phyloP scores from a whole-genome alignment of 2,888 invertebrate genomes.

The Dolomedes plantarius region DNA sequence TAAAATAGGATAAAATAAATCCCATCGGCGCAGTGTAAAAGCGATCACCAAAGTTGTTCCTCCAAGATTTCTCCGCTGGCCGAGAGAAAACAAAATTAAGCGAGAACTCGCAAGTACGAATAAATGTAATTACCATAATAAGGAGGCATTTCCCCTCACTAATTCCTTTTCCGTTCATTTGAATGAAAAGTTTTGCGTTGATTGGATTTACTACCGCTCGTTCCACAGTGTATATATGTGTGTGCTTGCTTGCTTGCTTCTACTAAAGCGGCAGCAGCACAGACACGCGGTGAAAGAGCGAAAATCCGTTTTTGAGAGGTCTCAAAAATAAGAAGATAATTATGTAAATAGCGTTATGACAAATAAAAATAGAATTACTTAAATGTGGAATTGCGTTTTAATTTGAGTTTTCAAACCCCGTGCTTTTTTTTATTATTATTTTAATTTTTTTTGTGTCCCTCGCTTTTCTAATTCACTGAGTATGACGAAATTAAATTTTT shows the following conservation, averaged over 20 bases:
- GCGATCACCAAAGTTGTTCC: neutral
- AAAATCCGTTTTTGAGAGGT: constrained; percentile 1
- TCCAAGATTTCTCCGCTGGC: neutral
- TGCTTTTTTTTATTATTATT: too few species aligned
- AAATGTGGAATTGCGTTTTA: constrained; percentile 10
- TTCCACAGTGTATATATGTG: neutral
- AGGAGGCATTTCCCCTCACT: constrained; percentile 17
- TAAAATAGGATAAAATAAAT: constrained; percentile 8
- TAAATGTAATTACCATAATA: constrained; percentile 34
- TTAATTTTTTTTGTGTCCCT: too few species aligned
- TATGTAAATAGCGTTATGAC: constrained; percentile 16
- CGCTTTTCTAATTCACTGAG: neutral
- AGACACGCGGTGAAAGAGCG: too few species aligned
- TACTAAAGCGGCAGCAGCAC: too few species aligned
- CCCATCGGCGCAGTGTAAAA: neutral
- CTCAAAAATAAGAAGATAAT: constrained; percentile 13
- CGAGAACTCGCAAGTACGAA: constrained; percentile 3
- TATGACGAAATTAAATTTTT: neutral
- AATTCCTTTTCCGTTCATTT: constrained; percentile 18
- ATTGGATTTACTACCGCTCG: constrained; percentile 10
- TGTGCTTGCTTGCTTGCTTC: too few species aligned
- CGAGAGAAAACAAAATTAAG: constrained; percentile 27
- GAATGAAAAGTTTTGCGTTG: neutral
- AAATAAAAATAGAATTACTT: constrained; percentile 9
- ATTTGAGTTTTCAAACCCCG: neutral